Evolutionary conservation across 2,797 vertebrate species (phyloP), one percentile per base, ranked within the genome.

Genomic region (Pseudochirops cupreus): DNA sequence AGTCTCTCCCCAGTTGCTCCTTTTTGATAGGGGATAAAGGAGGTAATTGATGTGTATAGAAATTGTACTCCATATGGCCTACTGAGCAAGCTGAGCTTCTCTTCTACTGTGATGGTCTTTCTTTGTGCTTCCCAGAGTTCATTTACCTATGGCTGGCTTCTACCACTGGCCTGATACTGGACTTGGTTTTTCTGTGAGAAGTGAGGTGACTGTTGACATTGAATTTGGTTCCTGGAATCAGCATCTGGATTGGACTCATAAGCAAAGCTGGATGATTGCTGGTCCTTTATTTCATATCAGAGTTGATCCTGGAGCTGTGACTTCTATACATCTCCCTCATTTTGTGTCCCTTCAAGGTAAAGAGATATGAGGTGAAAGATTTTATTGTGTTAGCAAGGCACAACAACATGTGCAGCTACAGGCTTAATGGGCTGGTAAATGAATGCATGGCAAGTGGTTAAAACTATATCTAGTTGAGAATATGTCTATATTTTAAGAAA

Each of bases 211-310:
- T 9, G 0, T 97, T 0, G 90, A 95, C 55, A 97, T 97, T 82
- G 58, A 57, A 52, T 97, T 97, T 0, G 26, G 58, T 29, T 18
- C 33, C 59, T 98, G 97, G 97, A 52, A 26, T 13, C 29, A 1
- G 26, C 53, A 94, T 53, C 96, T 97, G 39, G 67, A 18, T 0
- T 0, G 57, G n/a, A 56, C 4, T 58, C 39, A 31, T 46, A 24
- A 16, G 56, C 6, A 92, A 6, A 90, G 0, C 0, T 97, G 95
- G 96, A 28, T 92, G 89, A 57, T 95, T 0, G 96, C 55, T 0
- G 91, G 97, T 1, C 97, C 97, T 91, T 94, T 98, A 53, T 96
- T 98, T 93, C 31, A 89, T 93, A 97, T 98, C 91, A 29, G 59
- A 56, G 95, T 94, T n/a, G 90, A 97, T 18, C 74, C 94, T 0